phyloP scores from a whole-genome alignment of 2,113 vertebrate species.

The Clarias magur region DNA sequence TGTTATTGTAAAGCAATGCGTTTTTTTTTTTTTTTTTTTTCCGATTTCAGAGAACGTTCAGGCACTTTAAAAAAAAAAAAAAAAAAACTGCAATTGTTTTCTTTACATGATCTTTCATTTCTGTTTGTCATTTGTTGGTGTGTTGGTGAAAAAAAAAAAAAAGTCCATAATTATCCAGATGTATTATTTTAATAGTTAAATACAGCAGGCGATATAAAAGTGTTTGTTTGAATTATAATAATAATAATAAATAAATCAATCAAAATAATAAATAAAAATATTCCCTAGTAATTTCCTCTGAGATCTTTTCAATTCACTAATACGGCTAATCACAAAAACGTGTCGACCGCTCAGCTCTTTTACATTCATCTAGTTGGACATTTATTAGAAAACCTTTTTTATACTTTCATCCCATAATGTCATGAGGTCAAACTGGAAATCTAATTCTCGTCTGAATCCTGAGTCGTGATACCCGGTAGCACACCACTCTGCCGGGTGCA shows the following conservation, averaged over 20 bases:
- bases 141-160: not conserved
- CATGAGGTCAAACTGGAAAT: slow-evolving; percentile 31
- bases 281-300: not conserved
- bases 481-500: slow-evolving; percentile 44
- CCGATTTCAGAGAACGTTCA: not conserved
- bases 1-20: slow-evolving; percentile 65
- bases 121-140: not conserved
- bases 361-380: slow-evolving; percentile 4
- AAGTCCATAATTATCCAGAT: not conserved
- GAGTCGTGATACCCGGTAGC: not conserved
- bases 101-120: not conserved
- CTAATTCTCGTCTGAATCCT: slow-evolving; percentile 11
- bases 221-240: not conserved
- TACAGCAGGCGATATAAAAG: not conserved
- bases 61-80: not conserved
- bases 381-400: slow-evolving; percentile 17
- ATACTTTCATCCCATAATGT: not conserved
- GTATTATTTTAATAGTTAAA: not conserved
- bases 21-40: slow-evolving; percentile 56
- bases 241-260: too few species aligned
- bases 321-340: not conserved
- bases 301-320: slow-evolving; percentile 8
- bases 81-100: not conserved
- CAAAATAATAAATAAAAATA: too few species aligned
- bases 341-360: not conserved